Conservation (phyloP, 2,113 vertebrate genomes). For the human region DNA sequence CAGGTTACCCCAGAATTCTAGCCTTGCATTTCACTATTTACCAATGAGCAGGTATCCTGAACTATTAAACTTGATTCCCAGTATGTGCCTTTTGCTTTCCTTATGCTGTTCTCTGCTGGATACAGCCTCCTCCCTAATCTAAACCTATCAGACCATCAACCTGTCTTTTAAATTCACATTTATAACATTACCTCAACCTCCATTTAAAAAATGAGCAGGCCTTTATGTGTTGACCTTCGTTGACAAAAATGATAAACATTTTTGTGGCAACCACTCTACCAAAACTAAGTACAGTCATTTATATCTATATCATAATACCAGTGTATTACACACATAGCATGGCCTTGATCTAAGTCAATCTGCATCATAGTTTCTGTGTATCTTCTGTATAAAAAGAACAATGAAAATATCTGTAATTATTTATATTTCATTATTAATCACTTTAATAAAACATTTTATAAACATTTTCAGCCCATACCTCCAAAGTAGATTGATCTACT, state of each 20-base stretch:
- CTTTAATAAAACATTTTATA: constrained; percentile 42
- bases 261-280: constrained; percentile 90
- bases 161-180: neutral
- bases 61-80: neutral
- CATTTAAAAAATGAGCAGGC: constrained; percentile 82
- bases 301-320: constrained; percentile 92
- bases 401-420: constrained; percentile 10
- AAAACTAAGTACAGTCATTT: constrained; percentile 93
- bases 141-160: neutral
- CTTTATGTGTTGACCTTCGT: constrained; percentile 87
- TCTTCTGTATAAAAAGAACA: constrained; percentile 40
- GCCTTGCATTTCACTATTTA: neutral
- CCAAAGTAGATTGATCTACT: constrained; percentile 1
- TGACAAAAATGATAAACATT: constrained; percentile 91
- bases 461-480: constrained; percentile 24
- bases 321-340: constrained; percentile 85
- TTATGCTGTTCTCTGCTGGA: neutral
- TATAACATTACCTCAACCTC: constrained; percentile 74
- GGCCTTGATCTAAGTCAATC: constrained; percentile 85
- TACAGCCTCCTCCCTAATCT: neutral
- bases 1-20: neutral
- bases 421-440: constrained; percentile 12
- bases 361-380: constrained; percentile 76
- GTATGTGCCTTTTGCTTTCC: neutral
- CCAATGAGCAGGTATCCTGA: neutral